These are phyloP conservation scores for Apoda limacodes DNA, from an alignment of 2,888 invertebrate species.

Conservation along the genomic window DNA sequence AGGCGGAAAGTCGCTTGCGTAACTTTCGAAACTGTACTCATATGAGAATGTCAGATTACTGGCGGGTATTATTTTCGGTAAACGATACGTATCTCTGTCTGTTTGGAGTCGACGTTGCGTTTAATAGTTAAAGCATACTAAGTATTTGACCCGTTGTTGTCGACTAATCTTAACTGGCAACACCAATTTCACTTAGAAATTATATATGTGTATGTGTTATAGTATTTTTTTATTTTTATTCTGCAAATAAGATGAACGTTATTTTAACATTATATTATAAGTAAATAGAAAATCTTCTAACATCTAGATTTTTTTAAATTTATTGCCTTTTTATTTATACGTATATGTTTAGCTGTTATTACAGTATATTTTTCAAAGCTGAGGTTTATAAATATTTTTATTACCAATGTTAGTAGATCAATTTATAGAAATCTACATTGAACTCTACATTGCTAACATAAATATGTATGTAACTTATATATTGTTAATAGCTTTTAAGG, in stretches of 20 bases:
- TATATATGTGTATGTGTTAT: conserved; percentile 23
- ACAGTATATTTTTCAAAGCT: too few relatives aligned
- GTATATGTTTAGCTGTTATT: conserved; percentile 11
- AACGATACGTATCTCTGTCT: conserved; percentile 59
- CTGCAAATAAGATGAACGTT: too few relatives aligned
- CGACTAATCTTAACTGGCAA: conserved; percentile 52
- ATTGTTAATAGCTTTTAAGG: too few relatives aligned
- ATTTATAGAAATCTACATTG: too few relatives aligned
- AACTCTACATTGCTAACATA: too few relatives aligned
- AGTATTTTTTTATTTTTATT: conserved; percentile 7
- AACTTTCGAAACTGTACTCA: conserved; percentile 29
- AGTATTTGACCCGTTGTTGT: conserved; percentile 29
- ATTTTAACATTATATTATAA: too few relatives aligned
- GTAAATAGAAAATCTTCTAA: too few relatives aligned
- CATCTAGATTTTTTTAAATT: too few relatives aligned
- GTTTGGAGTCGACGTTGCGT: conserved; percentile 47
- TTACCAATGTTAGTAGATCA: too few relatives aligned
- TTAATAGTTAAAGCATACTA: conserved; percentile 52
- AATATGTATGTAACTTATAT: too few relatives aligned
- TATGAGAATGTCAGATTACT: conserved; percentile 55
- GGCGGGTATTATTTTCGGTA: conserved; percentile 58
- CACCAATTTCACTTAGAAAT: conserved; percentile 31
- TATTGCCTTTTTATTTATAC: too few relatives aligned
- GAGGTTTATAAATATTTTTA: too few relatives aligned
- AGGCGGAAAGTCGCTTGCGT: conserved; percentile 49